Evolutionary conservation across 2,888 invertebrate genomes (phyloP).

Genomic region (Pristionchus mayeri): DNA sequence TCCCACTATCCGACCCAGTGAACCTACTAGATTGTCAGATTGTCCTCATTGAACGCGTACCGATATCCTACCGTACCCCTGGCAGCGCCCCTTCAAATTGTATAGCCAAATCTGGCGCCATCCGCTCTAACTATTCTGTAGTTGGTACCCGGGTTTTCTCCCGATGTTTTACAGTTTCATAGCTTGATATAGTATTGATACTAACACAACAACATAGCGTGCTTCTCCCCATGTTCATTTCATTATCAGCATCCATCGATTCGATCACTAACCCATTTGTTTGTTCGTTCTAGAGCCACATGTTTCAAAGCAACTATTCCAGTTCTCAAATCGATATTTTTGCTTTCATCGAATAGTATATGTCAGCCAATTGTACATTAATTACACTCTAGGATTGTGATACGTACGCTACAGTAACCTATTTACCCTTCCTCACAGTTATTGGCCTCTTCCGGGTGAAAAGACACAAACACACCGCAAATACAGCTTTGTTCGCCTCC

Average conservation of each 20-base stretch:
- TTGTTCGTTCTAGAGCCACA: too few species aligned
- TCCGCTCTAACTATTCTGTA: too few species aligned
- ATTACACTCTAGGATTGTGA: conserved; percentile 31
- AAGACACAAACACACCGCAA: not conserved
- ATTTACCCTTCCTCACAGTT: not conserved
- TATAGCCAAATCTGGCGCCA: not conserved
- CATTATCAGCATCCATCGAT: not conserved
- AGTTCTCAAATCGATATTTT: conserved; percentile 14
- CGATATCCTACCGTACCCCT: not conserved
- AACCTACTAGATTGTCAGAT: not conserved
- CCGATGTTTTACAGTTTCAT: conserved; percentile 33
- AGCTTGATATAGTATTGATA: conserved; percentile 35
- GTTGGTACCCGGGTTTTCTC: not conserved
- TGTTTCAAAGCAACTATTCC: not conserved
- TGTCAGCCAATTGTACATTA: not conserved
- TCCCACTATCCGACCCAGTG: not conserved
- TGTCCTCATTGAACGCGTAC: not conserved
- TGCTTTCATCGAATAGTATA: conserved; percentile 11
- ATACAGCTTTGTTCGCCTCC: not conserved
- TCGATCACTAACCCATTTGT: too few species aligned
- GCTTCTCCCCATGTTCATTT: not conserved
- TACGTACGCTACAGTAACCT: not conserved
- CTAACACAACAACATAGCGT: not conserved
- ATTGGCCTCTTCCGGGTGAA: not conserved
- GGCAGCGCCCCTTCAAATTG: not conserved